Evolutionary conservation across 92 coral and sea anemone genomes (phyloP).

Genomic region (Actinostola sp.): DNA sequence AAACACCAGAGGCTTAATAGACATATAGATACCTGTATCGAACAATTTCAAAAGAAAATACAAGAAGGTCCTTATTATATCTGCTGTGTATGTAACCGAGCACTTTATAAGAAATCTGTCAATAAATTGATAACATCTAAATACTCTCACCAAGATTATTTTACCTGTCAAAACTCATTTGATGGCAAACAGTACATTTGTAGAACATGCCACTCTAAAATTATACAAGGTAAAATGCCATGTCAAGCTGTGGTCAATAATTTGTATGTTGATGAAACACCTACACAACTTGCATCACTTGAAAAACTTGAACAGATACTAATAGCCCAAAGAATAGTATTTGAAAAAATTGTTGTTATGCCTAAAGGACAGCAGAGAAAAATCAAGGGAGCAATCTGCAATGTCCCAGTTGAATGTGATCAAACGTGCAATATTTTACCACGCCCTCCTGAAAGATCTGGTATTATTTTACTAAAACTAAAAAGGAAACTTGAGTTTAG

Average conservation of each 20-base stretch:
- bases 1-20: too few relatives aligned
- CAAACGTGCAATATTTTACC: constrained; percentile 57
- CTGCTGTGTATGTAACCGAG: constrained; percentile 53
- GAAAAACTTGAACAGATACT: constrained; percentile 70
- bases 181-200: constrained; percentile 66
- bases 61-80: constrained; percentile 67
- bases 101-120: constrained; percentile 45
- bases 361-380: constrained; percentile 71
- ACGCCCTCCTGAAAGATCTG: constrained; percentile 67
- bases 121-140: neutral
- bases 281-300: constrained; percentile 50
- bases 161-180: constrained; percentile 35
- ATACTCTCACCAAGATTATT: neutral
- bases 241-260: constrained; percentile 71
- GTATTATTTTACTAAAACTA: constrained; percentile 51
- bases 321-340: constrained; percentile 58
- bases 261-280: constrained; percentile 57
- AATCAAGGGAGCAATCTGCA: constrained; percentile 64
- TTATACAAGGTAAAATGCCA: constrained; percentile 52
- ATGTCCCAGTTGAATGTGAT: constrained; percentile 77
- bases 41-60: constrained; percentile 44
- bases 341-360: constrained; percentile 63
- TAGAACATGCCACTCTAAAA: constrained; percentile 70
- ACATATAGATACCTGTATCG: constrained; percentile 36
- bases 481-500: constrained; percentile 60